A percentile compares a stretch with the other conserved stretches of the same genome.
Evolutionary conservation across 2,113 vertebrate genomes (phyloP).

Genomic region (Phocoena phocoena): DNA sequence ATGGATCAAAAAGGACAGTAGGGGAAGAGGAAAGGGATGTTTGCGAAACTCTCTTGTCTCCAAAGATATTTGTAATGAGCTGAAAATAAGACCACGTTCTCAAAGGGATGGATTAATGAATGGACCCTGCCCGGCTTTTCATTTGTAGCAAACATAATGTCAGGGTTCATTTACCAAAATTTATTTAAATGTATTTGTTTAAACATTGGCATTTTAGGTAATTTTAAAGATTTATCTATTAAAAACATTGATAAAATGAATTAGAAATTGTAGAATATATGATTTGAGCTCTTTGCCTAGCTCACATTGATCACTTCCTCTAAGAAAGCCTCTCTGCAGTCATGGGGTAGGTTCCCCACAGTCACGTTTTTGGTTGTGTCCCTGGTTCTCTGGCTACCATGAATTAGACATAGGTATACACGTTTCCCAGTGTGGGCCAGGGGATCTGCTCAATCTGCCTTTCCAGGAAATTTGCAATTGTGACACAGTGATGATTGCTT

Average conservation of each 20-base stretch:
- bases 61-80: not conserved
- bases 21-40: not conserved
- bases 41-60: not conserved
- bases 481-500: not conserved
- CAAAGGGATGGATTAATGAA: not conserved
- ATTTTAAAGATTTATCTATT: not conserved
- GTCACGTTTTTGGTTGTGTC: not conserved
- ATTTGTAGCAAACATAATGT: not conserved
- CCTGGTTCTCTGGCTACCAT: not conserved
- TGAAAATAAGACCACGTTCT: not conserved
- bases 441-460: not conserved
- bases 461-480: not conserved
- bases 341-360: not conserved
- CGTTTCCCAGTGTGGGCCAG: not conserved
- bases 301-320: not conserved
- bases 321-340: not conserved
- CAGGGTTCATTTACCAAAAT: not conserved
- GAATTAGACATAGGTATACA: not conserved
- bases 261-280: not conserved
- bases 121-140: not conserved
- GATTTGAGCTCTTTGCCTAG: not conserved
- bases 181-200: not conserved
- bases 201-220: not conserved
- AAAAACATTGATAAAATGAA: not conserved
- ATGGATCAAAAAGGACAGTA: not conserved